Evolutionary conservation across 1,140 invertebrate species (phyloP).

Genomic region (Caenorhabditis inopinata): DNA sequence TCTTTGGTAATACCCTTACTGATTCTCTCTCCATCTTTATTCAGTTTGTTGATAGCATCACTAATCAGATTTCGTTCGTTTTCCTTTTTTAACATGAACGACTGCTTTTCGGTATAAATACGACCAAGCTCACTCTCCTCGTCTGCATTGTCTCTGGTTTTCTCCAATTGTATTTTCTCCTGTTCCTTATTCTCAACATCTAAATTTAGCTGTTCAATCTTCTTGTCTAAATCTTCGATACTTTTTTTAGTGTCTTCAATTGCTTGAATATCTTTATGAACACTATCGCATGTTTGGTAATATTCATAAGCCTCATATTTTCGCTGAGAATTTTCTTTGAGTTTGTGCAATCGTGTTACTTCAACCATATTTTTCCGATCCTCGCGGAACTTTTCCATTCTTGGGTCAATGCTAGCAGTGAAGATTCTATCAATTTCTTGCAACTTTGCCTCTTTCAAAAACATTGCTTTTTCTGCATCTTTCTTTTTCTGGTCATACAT

Average conservation of each 20-base stretch:
- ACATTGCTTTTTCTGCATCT: constrained; percentile 81
- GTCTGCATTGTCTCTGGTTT: background rate
- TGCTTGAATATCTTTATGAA: too few relatives aligned
- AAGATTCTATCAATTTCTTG: constrained; percentile 80
- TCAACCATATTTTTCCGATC: background rate
- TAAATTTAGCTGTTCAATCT: background rate
- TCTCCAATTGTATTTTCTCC: constrained; percentile 48
- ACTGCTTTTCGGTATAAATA: background rate
- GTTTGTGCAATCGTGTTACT: background rate
- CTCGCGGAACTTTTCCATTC: constrained; percentile 37
- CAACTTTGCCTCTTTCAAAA: constrained; percentile 89
- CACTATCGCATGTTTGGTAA: background rate
- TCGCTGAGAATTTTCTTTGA: constrained; percentile 26
- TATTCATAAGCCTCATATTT: constrained; percentile 36
- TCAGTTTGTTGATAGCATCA: background rate
- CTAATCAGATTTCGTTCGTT: background rate
- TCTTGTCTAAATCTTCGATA: constrained; percentile 7
- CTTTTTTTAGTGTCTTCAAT: background rate
- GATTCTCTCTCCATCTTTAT: background rate
- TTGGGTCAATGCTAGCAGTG: background rate
- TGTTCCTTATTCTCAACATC: constrained; percentile 47
- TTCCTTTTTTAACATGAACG: background rate
- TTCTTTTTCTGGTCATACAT: constrained; percentile 95
- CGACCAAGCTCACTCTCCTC: background rate
- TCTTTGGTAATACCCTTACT: background rate